Percentiles rank a stretch among this genome's conserved stretches.
phyloP scores from a whole-genome alignment of 2,113 vertebrate species.

The Paraplagusia blochii region DNA sequence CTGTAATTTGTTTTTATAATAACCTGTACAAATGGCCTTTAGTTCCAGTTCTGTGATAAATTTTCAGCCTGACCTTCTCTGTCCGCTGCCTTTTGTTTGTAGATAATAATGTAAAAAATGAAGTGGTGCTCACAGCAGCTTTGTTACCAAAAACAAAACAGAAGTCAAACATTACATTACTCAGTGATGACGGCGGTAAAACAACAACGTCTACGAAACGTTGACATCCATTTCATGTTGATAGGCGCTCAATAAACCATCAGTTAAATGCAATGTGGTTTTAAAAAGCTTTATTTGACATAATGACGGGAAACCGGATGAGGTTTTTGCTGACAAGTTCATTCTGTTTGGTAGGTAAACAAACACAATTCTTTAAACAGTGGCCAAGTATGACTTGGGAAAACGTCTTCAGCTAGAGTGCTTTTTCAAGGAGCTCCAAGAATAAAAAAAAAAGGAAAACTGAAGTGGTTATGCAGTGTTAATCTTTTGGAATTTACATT shows the following conservation, averaged over 20 bases:
- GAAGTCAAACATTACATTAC: neutral
- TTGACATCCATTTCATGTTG: constrained; percentile 22
- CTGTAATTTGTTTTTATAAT: constrained; percentile 11
- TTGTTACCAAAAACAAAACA: constrained; percentile 6
- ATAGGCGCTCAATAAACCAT: constrained; percentile 54
- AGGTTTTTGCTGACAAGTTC: too few species aligned
- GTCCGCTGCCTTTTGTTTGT: constrained; percentile 5
- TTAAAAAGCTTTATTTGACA: too few species aligned
- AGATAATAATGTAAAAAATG: constrained; percentile 27
- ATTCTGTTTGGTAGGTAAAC: too few species aligned
- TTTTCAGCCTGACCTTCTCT: constrained; percentile 6
- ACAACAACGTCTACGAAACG: constrained; percentile 16
- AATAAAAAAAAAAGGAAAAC: too few species aligned
- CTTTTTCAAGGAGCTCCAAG: too few species aligned
- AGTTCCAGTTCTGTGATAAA: constrained; percentile 22
- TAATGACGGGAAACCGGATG: too few species aligned
- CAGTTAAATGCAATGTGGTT: constrained; percentile 11
- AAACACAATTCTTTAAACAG: too few species aligned
- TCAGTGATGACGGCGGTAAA: constrained; percentile 10
- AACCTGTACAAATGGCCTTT: constrained; percentile 34
- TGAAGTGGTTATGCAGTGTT: too few species aligned
- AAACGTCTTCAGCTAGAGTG: too few species aligned
- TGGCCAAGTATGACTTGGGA: too few species aligned
- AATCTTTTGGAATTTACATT: too few species aligned
- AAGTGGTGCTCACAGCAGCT: constrained; percentile 42